These are phyloP conservation scores for Drosophila fuyamai DNA, from an alignment of 1,140 invertebrate genomes.

Conservation along the genomic window DNA sequence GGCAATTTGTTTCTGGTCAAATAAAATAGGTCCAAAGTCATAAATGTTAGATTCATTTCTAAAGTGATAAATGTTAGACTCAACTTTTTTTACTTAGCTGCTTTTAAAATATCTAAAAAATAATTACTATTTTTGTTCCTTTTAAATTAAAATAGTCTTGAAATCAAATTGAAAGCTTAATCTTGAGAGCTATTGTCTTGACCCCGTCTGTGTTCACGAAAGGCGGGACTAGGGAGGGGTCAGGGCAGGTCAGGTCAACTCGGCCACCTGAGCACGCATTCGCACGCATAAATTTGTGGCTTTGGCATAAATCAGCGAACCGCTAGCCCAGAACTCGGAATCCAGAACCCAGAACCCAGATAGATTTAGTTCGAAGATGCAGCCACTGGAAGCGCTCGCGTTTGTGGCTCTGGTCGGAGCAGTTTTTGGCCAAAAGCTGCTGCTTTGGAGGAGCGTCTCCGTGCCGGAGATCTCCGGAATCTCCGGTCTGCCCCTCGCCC, in stretches of 20 bases:
- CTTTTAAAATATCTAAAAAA: no score
- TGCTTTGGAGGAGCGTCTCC: conserved; percentile 66
- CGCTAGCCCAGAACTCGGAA: neutral
- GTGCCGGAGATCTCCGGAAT: conserved; percentile 43
- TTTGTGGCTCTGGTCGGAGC: conserved; percentile 4
- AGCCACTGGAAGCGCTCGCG: conserved; percentile 14
- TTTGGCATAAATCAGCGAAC: conserved; percentile 55
- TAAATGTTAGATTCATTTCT: no score
- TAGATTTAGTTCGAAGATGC: conserved; percentile 27
- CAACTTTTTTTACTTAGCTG: no score
- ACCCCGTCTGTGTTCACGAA: conserved; percentile 1
- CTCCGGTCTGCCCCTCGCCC: conserved; percentile 32
- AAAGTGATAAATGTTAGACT: no score
- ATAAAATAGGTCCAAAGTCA: no score
- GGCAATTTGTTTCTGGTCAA: no score
- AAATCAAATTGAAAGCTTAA: no score
- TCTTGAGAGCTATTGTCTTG: neutral
- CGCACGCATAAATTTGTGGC: conserved; percentile 63
- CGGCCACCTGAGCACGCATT: conserved; percentile 26
- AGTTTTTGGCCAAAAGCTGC: conserved; percentile 1
- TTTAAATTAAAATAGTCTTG: no score
- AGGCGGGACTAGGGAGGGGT: conserved; percentile 15
- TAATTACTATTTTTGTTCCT: no score
- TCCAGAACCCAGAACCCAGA: neutral
- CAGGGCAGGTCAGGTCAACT: conserved; percentile 19